Evolutionary conservation across 35 echinoderm and acorn worm species (phyloP).

Genomic region (Apostichopus californicus): DNA sequence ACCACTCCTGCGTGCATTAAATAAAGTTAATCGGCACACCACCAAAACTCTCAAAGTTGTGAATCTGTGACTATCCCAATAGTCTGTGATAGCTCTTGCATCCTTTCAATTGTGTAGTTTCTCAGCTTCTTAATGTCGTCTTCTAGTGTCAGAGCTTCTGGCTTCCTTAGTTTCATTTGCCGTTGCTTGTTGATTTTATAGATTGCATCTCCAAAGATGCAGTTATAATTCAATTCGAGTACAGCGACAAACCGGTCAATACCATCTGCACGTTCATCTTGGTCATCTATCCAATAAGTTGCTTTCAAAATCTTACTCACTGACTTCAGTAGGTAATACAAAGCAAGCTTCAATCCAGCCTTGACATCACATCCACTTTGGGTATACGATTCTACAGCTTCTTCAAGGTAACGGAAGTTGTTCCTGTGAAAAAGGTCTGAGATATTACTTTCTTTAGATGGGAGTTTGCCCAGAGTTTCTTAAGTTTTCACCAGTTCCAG

Average conservation of each 20-base stretch:
- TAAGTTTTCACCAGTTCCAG: constrained; percentile 34
- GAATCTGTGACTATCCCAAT: background rate
- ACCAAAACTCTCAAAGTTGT: constrained; percentile 45
- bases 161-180: constrained; percentile 46
- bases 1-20: constrained; percentile 75
- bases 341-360: constrained; percentile 50
- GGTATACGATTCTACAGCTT: constrained; percentile 49
- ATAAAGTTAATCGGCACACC: constrained; percentile 54
- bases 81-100: background rate
- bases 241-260: constrained; percentile 53
- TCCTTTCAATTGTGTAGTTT: constrained; percentile 37
- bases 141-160: constrained; percentile 48
- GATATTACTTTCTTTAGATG: constrained; percentile 54
- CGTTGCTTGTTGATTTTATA: constrained; percentile 39
- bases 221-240: constrained; percentile 52
- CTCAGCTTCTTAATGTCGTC: constrained; percentile 51
- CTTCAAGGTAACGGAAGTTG: constrained; percentile 64
- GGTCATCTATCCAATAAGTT: constrained; percentile 41
- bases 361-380: background rate
- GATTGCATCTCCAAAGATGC: constrained; percentile 63
- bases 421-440: constrained; percentile 58
- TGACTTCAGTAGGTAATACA: constrained; percentile 67
- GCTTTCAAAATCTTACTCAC: constrained; percentile 37
- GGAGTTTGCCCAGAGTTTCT: constrained; percentile 46
- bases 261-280: constrained; percentile 45